A percentile compares a stretch with the other conserved stretches of the same genome.
These are phyloP conservation scores for Scaeva pyrastri DNA, from an alignment of 2,888 invertebrate genomes.

Conservation along the genomic window DNA sequence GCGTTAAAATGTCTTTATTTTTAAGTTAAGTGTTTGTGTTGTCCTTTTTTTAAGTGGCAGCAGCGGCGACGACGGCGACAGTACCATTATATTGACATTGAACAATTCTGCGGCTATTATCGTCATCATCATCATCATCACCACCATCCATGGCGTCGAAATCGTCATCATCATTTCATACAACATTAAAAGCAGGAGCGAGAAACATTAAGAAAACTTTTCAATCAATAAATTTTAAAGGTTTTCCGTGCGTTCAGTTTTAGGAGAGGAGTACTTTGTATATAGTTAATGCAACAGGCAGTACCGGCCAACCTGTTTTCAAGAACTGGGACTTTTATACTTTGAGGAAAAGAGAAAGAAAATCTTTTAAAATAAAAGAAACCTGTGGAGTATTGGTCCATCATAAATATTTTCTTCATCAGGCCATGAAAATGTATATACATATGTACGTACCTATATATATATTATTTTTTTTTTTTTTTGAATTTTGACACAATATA, in stretches of 20 bases:
- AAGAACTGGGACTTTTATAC: conserved; percentile 10
- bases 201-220: conserved; percentile 69
- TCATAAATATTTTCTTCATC: conserved; percentile 65
- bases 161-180: conserved; percentile 30
- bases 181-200: conserved; percentile 58
- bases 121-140: background rate
- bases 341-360: conserved; percentile 45
- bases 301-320: conserved; percentile 52
- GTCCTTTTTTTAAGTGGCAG: conserved; percentile 49
- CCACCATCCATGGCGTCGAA: background rate
- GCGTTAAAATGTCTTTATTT: conserved; percentile 68
- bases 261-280: conserved; percentile 46
- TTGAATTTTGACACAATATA: background rate
- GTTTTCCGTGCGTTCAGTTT: background rate
- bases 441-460: background rate
- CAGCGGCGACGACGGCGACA: conserved; percentile 61
- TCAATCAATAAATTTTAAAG: conserved; percentile 63
- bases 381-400: conserved; percentile 42
- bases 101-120: conserved; percentile 34
- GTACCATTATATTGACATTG: conserved; percentile 8
- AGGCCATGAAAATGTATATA: conserved; percentile 38
- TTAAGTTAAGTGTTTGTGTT: conserved; percentile 53
- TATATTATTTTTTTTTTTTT: conserved; percentile 20
- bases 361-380: conserved; percentile 2
- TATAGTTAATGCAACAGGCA: background rate